Conservation (phyloP, 2,113 vertebrate genomes). For the Cyprinodon brontotheroides region DNA sequence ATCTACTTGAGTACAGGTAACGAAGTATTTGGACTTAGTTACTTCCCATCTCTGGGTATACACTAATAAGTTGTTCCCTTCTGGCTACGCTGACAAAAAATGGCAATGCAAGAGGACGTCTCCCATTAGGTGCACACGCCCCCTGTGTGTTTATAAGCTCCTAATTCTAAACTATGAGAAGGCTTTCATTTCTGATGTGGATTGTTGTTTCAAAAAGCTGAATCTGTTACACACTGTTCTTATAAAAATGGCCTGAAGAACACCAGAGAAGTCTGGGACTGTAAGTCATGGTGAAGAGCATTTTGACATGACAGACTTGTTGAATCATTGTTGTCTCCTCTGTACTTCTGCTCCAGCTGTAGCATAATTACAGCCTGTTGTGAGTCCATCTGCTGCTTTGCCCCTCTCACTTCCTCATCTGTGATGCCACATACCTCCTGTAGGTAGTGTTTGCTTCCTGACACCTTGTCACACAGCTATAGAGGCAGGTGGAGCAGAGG, state of each 20-base stretch:
- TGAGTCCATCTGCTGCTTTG: constrained; percentile 16
- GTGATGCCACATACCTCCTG: constrained; percentile 34
- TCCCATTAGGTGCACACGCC: too few relatives aligned
- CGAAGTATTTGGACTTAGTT: too few relatives aligned
- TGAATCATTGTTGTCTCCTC: constrained; percentile 51
- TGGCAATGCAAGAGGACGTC: too few relatives aligned
- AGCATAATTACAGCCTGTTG: constrained; percentile 67
- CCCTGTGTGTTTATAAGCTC: too few relatives aligned
- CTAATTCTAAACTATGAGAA: too few relatives aligned
- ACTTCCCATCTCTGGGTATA: too few relatives aligned
- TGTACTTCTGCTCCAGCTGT: constrained; percentile 59
- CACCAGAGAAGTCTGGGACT: background rate
- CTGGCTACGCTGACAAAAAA: too few relatives aligned
- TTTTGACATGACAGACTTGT: background rate
- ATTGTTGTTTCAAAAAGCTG: too few relatives aligned
- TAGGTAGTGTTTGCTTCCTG: constrained; percentile 46
- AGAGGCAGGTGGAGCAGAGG: constrained; percentile 50
- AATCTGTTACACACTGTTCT: background rate
- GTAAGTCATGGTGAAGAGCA: background rate
- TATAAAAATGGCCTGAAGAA: background rate
- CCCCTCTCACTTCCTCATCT: constrained; percentile 11
- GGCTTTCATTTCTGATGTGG: too few relatives aligned
- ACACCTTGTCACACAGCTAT: constrained; percentile 52
- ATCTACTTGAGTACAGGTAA: too few relatives aligned
- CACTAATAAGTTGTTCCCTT: too few relatives aligned